phyloP scores from a whole-genome alignment of 2,113 vertebrate species.

The Malurus alboscapulatus region DNA sequence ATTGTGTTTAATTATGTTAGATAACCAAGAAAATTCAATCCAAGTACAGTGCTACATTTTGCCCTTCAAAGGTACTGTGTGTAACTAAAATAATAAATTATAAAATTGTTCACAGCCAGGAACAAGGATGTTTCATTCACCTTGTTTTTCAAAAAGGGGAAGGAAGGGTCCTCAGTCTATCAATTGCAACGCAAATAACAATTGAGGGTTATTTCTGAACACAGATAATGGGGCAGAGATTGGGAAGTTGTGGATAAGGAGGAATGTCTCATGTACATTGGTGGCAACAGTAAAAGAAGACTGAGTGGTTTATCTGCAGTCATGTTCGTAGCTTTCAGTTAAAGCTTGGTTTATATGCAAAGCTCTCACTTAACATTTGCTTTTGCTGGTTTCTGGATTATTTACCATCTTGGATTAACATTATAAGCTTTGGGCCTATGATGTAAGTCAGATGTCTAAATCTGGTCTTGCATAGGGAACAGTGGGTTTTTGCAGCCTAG shows the following conservation, averaged over 20 bases:
- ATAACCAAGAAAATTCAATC: not conserved
- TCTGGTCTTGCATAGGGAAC: not conserved
- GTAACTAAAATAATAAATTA: not conserved
- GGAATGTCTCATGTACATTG: not conserved
- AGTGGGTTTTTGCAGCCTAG: not conserved
- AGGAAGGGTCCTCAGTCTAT: not conserved
- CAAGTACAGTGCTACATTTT: not conserved
- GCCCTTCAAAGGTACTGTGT: not conserved
- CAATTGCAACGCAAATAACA: not conserved
- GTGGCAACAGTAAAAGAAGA: not conserved
- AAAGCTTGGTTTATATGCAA: not conserved
- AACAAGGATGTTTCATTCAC: not conserved
- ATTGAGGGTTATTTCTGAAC: not conserved
- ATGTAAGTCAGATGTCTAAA: not conserved
- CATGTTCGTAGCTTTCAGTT: not conserved
- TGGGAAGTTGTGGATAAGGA: not conserved
- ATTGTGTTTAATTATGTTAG: not conserved
- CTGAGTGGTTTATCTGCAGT: not conserved
- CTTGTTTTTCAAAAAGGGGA: not conserved
- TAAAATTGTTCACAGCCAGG: not conserved
- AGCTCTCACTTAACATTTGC: not conserved
- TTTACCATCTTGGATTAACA: not conserved
- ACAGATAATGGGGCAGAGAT: not conserved
- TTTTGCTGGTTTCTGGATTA: slow-evolving; percentile 12
- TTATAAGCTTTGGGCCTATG: not conserved